A percentile compares a stretch with the other conserved stretches of the same genome.
These are phyloP conservation scores for Atrina japonica DNA, from an alignment of 2,888 invertebrate species.

Conservation along the genomic window DNA sequence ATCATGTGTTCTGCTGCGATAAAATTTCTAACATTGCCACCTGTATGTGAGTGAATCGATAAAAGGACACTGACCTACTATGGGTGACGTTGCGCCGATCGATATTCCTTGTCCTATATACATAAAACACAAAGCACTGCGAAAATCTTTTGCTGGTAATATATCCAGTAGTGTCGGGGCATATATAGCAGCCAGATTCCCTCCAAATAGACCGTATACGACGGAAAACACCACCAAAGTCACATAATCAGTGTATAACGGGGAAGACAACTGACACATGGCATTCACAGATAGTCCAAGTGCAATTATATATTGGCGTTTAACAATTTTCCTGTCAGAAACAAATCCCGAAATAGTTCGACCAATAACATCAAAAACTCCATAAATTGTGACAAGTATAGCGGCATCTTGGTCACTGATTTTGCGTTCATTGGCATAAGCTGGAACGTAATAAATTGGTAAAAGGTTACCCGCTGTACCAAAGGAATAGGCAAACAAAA, in stretches of 20 bases:
- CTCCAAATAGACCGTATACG: constrained; percentile 29
- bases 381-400: constrained; percentile 40
- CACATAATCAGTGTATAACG: constrained; percentile 19
- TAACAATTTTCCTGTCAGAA: constrained; percentile 16
- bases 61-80: constrained; percentile 15
- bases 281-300: constrained; percentile 1
- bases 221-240: constrained; percentile 16
- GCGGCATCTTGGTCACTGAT: constrained; percentile 39
- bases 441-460: constrained; percentile 46
- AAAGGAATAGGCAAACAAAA: constrained; percentile 23
- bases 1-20: too few relatives aligned
- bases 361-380: constrained; percentile 43
- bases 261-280: constrained; percentile 4
- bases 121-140: constrained; percentile 9
- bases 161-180: constrained; percentile 20
- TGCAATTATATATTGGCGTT: constrained; percentile 23
- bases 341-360: constrained; percentile 22
- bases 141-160: constrained; percentile 6
- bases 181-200: constrained; percentile 26
- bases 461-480: constrained; percentile 26
- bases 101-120: constrained; percentile 12
- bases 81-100: constrained; percentile 1
- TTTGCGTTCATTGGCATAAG: constrained; percentile 46
- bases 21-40: too few relatives aligned
- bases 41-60: too few relatives aligned